phyloP scores from a whole-genome alignment of 2,888 invertebrate species.

The Ariolimax columbianus region DNA sequence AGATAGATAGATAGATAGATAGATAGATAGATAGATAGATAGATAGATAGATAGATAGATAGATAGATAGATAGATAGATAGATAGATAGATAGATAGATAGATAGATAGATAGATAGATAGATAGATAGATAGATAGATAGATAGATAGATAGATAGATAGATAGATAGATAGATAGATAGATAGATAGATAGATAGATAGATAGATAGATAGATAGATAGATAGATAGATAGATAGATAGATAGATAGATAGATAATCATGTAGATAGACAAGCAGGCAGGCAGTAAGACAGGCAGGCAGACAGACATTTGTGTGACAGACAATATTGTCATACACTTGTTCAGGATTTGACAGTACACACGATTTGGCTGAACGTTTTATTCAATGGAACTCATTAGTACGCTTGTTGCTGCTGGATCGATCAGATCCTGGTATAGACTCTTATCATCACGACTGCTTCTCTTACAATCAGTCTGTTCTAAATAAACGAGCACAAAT shows the following conservation, averaged over 20 bases:
- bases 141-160: slow-evolving; percentile 25
- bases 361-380: no score
- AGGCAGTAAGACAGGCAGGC: neutral
- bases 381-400: no score
- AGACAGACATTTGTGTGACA: no score
- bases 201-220: slow-evolving; percentile 25
- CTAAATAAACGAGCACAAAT: no score
- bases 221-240: slow-evolving; percentile 13
- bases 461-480: no score
- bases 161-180: slow-evolving; percentile 25
- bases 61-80: slow-evolving; percentile 25
- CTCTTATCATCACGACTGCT: no score
- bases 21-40: slow-evolving; percentile 29
- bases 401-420: no score
- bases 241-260: slow-evolving; percentile 6
- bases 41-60: slow-evolving; percentile 29
- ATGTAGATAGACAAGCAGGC: slow-evolving; percentile 2
- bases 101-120: slow-evolving; percentile 25
- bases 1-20: slow-evolving; percentile 29
- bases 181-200: slow-evolving; percentile 25
- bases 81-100: slow-evolving; percentile 23
- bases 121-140: slow-evolving; percentile 25
- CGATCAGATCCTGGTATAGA: no score
- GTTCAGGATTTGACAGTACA: no score
- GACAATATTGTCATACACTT: no score